Evolutionary conservation across 2,113 vertebrate species (phyloP).

Genomic region (Prunella fulvescens): DNA sequence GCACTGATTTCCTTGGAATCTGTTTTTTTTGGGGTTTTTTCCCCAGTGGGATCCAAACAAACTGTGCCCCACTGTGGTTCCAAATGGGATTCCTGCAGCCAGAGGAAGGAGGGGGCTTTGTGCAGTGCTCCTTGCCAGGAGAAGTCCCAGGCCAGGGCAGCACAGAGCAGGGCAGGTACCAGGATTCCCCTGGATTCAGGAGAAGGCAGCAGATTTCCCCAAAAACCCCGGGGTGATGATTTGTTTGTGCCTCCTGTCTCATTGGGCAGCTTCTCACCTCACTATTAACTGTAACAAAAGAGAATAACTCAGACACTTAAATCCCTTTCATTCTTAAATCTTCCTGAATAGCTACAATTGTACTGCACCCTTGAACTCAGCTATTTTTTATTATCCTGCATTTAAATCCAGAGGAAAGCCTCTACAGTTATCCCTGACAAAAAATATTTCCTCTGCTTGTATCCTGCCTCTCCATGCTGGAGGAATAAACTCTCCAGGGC

Average conservation of each 20-base stretch:
- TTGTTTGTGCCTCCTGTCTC: neutral
- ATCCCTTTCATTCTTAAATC: neutral
- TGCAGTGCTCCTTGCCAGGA: neutral
- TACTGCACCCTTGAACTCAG: neutral
- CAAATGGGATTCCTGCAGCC: neutral
- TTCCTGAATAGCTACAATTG: neutral
- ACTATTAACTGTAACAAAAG: neutral
- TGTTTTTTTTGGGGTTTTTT: neutral
- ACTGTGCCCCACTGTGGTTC: neutral
- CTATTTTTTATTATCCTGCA: neutral
- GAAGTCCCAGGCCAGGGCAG: neutral
- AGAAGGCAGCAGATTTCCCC: neutral
- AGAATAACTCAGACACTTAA: neutral
- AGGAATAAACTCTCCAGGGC: neutral
- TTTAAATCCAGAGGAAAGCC: neutral
- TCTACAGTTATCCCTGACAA: neutral
- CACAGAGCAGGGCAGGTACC: neutral
- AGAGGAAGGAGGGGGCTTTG: neutral
- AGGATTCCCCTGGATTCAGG: neutral
- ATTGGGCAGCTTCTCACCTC: neutral
- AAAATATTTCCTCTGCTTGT: neutral
- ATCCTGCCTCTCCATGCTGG: neutral
- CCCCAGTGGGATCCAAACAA: neutral
- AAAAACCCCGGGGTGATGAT: fast-evolving
- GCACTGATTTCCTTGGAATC: neutral